Evolutionary conservation across 2,113 vertebrate genomes (phyloP).

Genomic region (Symphodus melops): DNA sequence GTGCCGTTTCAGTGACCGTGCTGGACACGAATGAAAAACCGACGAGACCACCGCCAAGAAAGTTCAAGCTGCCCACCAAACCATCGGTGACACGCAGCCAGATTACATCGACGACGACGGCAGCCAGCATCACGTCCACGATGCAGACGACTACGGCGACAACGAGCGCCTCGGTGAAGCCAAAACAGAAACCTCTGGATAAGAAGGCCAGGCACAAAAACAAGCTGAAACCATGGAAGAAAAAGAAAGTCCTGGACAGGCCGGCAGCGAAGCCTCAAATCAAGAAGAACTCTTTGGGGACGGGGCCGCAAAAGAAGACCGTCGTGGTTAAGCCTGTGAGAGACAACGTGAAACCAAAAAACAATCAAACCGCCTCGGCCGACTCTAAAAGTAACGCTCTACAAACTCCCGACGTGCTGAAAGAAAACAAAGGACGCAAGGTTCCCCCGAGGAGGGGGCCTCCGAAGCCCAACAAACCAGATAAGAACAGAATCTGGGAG

Average conservation of each 20-base stretch:
- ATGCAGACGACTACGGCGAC: not conserved
- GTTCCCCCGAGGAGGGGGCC: not conserved
- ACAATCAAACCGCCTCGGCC: slow-evolving; percentile 14
- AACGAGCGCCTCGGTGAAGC: not conserved
- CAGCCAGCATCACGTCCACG: not conserved
- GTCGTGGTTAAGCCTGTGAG: not conserved
- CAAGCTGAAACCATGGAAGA: slow-evolving; percentile 25
- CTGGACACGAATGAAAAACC: slow-evolving; percentile 73
- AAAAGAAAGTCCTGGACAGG: slow-evolving; percentile 34
- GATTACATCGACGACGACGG: not conserved
- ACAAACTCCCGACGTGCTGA: slow-evolving; percentile 7
- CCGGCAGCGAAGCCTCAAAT: slow-evolving; percentile 18
- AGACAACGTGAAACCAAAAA: slow-evolving; percentile 18
- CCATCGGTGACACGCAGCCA: slow-evolving; percentile 37
- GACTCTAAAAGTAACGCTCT: not conserved
- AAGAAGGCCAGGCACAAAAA: slow-evolving; percentile 24
- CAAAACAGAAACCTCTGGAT: slow-evolving; percentile 25
- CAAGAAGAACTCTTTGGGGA: slow-evolving; percentile 31
- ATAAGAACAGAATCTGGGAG: slow-evolving; percentile 20
- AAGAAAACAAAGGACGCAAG: not conserved
- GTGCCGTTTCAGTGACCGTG: slow-evolving; percentile 74
- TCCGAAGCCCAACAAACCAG: not conserved
- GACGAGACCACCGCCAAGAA: slow-evolving; percentile 76
- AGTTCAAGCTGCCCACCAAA: slow-evolving; percentile 68
- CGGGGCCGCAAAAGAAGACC: not conserved